Evolutionary conservation across 2,888 invertebrate genomes (phyloP).

Genomic region (Temnothorax ravouxi): DNA sequence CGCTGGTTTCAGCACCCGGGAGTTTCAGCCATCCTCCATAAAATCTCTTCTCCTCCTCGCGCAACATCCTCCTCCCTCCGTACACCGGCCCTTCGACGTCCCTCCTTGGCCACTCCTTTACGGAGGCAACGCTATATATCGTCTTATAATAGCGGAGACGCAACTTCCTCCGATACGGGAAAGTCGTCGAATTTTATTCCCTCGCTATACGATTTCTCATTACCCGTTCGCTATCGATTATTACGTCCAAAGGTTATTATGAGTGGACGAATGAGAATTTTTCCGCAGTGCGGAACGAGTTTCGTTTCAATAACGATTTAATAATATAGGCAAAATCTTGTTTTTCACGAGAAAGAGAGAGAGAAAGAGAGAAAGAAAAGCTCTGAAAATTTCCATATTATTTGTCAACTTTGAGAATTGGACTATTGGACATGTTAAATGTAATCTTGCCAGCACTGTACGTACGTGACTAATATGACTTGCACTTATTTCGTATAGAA

Average conservation of each 20-base stretch:
- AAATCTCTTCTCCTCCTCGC: constrained; percentile 74
- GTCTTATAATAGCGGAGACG: constrained; percentile 49
- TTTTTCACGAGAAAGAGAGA: background rate
- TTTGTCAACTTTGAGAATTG: background rate
- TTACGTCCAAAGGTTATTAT: constrained; percentile 58
- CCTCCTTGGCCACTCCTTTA: constrained; percentile 33
- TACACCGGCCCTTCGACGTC: constrained; percentile 19
- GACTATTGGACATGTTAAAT: background rate
- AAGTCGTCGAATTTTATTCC: constrained; percentile 58
- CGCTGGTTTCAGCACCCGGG: constrained; percentile 75
- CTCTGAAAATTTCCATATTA: background rate
- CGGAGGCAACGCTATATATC: constrained; percentile 38
- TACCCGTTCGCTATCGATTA: constrained; percentile 35
- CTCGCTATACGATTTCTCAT: constrained; percentile 37
- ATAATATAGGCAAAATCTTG: background rate
- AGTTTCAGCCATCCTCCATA: constrained; percentile 70
- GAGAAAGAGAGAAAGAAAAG: background rate
- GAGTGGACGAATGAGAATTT: background rate
- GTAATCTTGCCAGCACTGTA: background rate
- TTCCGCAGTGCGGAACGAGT: constrained; percentile 36
- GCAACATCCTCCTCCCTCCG: constrained; percentile 8
- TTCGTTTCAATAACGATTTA: background rate
- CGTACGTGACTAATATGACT: too few species aligned
- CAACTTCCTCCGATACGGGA: constrained; percentile 18
- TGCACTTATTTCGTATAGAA: background rate